phyloP scores from a whole-genome alignment of 2,113 vertebrate genomes.

The Esox niger region DNA sequence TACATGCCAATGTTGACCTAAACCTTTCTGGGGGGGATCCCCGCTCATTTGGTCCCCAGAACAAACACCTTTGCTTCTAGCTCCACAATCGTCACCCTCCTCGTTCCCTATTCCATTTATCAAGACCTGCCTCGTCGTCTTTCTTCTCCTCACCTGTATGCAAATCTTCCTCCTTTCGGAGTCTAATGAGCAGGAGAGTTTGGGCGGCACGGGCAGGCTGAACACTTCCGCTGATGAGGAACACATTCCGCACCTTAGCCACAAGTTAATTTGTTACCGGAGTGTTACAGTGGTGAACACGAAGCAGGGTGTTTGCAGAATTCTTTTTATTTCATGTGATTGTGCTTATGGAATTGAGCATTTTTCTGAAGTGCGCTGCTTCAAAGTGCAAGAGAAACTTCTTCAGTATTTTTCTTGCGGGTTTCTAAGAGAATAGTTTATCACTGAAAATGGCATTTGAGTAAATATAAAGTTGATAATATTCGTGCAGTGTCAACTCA shows the following conservation, averaged over 20 bases:
- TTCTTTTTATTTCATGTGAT: constrained; percentile 39
- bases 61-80: background rate
- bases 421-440: background rate
- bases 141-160: constrained; percentile 15
- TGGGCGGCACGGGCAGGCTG: constrained; percentile 36
- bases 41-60: background rate
- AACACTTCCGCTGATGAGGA: constrained; percentile 28
- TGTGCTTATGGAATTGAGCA: constrained; percentile 26
- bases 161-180: constrained; percentile 38
- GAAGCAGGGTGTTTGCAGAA: constrained; percentile 47
- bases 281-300: constrained; percentile 41
- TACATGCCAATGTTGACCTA: constrained; percentile 42
- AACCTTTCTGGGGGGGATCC: constrained; percentile 15
- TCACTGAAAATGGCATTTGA: too few species aligned
- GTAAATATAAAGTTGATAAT: too few species aligned
- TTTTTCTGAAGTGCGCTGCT: constrained; percentile 33
- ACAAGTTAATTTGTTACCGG: constrained; percentile 34
- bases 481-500: too few species aligned
- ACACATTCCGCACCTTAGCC: constrained; percentile 1
- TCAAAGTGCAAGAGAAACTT: constrained; percentile 18
- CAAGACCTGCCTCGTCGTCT: constrained; percentile 1
- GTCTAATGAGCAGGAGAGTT: constrained; percentile 40
- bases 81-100: constrained; percentile 12
- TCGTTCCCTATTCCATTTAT: constrained; percentile 17
- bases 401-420: background rate